Conservation (phyloP, 2,888 invertebrate species). For the Oithona nana region DNA sequence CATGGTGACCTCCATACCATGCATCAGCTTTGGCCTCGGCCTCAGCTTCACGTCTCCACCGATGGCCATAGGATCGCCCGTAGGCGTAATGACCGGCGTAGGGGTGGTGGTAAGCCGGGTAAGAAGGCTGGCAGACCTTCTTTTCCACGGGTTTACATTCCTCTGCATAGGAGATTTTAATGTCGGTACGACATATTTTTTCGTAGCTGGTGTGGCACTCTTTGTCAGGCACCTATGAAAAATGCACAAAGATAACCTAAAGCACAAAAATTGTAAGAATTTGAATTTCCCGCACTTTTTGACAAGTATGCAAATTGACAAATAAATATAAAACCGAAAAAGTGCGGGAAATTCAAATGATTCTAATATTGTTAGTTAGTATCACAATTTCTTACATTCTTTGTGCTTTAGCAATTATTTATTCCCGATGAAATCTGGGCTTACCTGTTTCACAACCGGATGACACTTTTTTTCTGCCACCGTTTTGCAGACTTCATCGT, state of each 20-base stretch:
- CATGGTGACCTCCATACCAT: not conserved
- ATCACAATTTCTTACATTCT: too few species aligned
- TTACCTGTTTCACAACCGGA: too few species aligned
- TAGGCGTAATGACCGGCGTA: not conserved
- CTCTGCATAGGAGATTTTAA: not conserved
- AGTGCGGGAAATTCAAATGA: too few species aligned
- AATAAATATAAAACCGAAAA: too few species aligned
- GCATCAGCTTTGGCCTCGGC: not conserved
- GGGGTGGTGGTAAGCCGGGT: not conserved
- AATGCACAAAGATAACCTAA: too few species aligned
- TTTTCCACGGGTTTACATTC: not conserved
- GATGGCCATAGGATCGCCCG: too few species aligned
- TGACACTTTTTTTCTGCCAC: not conserved
- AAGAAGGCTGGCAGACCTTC: not conserved
- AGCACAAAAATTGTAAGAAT: too few species aligned
- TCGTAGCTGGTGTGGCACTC: not conserved
- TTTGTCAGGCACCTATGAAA: not conserved
- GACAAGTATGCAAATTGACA: too few species aligned
- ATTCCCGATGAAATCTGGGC: too few species aligned
- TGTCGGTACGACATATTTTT: not conserved
- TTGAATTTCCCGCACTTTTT: too few species aligned
- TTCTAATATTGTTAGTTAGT: too few species aligned
- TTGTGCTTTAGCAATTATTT: too few species aligned
- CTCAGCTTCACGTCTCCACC: not conserved
- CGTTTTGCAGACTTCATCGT: not conserved